A percentile compares a stretch with the other conserved stretches of the same genome.
These are phyloP conservation scores for Tuta absoluta DNA, from an alignment of 2,888 invertebrate genomes.

Conservation along the genomic window DNA sequence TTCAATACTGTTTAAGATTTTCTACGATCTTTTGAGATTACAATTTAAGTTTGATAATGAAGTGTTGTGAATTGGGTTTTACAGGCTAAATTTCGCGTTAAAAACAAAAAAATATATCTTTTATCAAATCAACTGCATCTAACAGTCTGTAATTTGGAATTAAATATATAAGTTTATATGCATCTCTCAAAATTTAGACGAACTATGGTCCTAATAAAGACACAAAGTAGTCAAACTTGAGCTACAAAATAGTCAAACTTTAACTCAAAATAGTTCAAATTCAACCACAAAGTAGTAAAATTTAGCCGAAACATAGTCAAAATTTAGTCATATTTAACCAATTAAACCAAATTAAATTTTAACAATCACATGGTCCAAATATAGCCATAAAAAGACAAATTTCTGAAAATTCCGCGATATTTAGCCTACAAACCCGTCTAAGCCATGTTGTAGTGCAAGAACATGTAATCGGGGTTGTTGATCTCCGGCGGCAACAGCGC, in stretches of 20 bases:
- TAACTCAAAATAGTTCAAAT: too few relatives aligned
- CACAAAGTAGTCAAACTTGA: too few relatives aligned
- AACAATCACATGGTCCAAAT: too few relatives aligned
- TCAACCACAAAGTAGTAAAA: too few relatives aligned
- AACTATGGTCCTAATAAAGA: too few relatives aligned
- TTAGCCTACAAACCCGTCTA: slow-evolving; percentile 38
- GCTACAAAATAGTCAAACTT: too few relatives aligned
- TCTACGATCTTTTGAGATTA: background rate
- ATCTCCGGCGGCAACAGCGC: slow-evolving; percentile 73
- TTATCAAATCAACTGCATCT: background rate
- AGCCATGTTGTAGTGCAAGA: slow-evolving; percentile 76
- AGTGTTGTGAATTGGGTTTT: too few relatives aligned
- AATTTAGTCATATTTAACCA: too few relatives aligned
- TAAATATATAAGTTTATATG: background rate
- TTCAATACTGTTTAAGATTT: slow-evolving; percentile 38
- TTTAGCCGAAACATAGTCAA: too few relatives aligned
- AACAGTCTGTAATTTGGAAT: slow-evolving; percentile 1
- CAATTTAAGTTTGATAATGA: background rate
- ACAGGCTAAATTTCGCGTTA: too few relatives aligned
- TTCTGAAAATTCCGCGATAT: background rate
- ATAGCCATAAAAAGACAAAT: background rate
- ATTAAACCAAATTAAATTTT: too few relatives aligned
- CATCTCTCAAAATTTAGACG: background rate
- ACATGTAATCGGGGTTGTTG: slow-evolving; percentile 81
- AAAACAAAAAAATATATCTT: too few relatives aligned